phyloP scores from a whole-genome alignment of 2,888 invertebrate genomes.

The Laspeyria flexula region DNA sequence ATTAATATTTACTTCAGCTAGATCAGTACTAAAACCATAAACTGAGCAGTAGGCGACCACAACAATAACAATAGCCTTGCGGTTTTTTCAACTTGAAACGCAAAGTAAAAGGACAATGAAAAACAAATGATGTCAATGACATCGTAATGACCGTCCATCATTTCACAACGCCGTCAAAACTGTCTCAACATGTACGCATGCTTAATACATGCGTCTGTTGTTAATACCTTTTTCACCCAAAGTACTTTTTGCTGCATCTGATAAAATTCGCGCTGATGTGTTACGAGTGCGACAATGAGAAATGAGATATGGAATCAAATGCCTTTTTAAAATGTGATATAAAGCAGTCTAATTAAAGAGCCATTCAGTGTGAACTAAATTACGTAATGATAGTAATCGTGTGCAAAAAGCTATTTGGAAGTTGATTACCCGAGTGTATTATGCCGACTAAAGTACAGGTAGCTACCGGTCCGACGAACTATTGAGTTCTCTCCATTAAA shows the following conservation, averaged over 20 bases:
- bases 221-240: constrained; percentile 43
- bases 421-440: constrained; percentile 43
- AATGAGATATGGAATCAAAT: constrained; percentile 48
- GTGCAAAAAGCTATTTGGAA: constrained; percentile 45
- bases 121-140: constrained; percentile 78
- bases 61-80: constrained; percentile 51
- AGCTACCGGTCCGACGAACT: constrained; percentile 46
- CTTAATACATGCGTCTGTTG: constrained; percentile 40
- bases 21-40: constrained; percentile 20
- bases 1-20: constrained; percentile 5
- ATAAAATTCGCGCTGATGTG: constrained; percentile 70
- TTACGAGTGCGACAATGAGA: constrained; percentile 57
- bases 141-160: constrained; percentile 72
- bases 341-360: constrained; percentile 42
- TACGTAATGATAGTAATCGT: constrained; percentile 41
- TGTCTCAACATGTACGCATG: constrained; percentile 55
- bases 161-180: constrained; percentile 68
- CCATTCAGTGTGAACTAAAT: constrained; percentile 40
- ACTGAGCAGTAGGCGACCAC: constrained; percentile 53
- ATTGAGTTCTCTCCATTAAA: constrained; percentile 57
- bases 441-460: constrained; percentile 28
- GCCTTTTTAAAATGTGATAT: constrained; percentile 41
- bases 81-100: constrained; percentile 53
- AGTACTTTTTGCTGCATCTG: constrained; percentile 62
- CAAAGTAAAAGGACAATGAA: constrained; percentile 57